Base-by-base conservation (phyloP, 2,113 vertebrate species). In the Bostrychus sinensis region DNA sequence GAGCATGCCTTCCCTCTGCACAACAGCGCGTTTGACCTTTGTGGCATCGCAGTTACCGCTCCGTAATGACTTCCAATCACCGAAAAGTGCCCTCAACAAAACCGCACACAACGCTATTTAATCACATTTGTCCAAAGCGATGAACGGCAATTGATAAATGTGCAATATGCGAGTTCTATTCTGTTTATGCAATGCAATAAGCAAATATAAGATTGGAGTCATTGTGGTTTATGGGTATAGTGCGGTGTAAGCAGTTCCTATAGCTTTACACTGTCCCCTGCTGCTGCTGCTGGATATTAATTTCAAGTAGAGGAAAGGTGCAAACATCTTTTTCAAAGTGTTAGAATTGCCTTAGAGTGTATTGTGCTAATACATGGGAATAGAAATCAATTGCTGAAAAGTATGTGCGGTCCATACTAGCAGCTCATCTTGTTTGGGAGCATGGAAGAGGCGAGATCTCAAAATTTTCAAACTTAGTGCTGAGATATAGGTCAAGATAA, bases 21-120 rank as follows among this genome's bases (percentile, higher is more conserved):
- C 75, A 66, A 53, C 55, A 46, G 58, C 75, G 72, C 62, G 67
- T 66, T 62, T 66, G 72, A 80, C 63, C 59, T 36, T 51, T 26
- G 68, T 17, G 38, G 4, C 66, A 72, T 63, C 65, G 69, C 66
- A 63, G 64, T 80, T 58, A 62, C 45, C 50, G 42, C 57, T 53
- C 30, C 45, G 53, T 62, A 65, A 82, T 69, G 69, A 63, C 69
- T 32, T 26, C n/a, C 59, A 63, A 42, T 69, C 66, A 45, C 43
- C 22, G 38, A 25, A 64, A 62, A 64, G 50, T 64, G 42, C 26
- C 63, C 67, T 43, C 17, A 59, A 51, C 58, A 66, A 62, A 61
- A 58, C 69, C 50, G 38, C 16, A 25, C 51, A 72, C 16, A 43
- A 30, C n/a, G 60, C 65, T 42, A 66, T 61, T 81, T 74, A 68